Evolutionary conservation across 2,888 invertebrate genomes (phyloP), one percentile per base, ranked within the genome.

Genomic region (Tryphoninae sp.): DNA sequence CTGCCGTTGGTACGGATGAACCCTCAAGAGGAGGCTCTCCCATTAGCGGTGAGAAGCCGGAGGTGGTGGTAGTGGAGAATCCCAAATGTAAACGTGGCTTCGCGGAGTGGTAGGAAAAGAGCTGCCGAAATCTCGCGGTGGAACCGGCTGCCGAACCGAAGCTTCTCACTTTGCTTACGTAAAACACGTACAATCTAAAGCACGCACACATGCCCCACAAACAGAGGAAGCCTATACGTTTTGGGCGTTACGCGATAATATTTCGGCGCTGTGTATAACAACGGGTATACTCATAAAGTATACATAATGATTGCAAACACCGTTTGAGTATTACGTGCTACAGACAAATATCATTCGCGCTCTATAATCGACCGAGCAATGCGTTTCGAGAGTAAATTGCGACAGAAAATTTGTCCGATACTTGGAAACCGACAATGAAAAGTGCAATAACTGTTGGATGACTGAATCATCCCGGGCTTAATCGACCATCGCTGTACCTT

Each of bases 41-140:
- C n/a, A 42, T n/a, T 61, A 42, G 8, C 75, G 76, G 75, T 74
- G 83, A 61, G 45, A 78, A 77, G 81, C 58, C 59, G 61, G 81
- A 53, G 71, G 82, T 83, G 86, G 86, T 83, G 86, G 86, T 86
- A 86, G 86, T 86, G 86, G 86, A 84, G 82, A 83, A 79, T 79
- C 61, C 67, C 71, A 81, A 84, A 83, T 69, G 67, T 68, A 80
- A 71, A 71, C 69, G 79, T 11, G 59, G 23, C 22, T 9, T 22
- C 23, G 11, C 11, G 2, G 53, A 2, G 42, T 40, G 65, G 61
- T 16, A 55, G 45, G n/a, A 26, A 67, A 75, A 75, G 59, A 26
- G 67, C 49, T 19, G 33, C 59, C 33, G 33, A 59, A 40, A 16
- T 67, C 51, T 42, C 16, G 33, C 16, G 49, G 40, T 61, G 13